These are phyloP conservation scores for Probaryconus sp. DNA, from an alignment of 1,140 invertebrate genomes.

Conservation along the genomic window DNA sequence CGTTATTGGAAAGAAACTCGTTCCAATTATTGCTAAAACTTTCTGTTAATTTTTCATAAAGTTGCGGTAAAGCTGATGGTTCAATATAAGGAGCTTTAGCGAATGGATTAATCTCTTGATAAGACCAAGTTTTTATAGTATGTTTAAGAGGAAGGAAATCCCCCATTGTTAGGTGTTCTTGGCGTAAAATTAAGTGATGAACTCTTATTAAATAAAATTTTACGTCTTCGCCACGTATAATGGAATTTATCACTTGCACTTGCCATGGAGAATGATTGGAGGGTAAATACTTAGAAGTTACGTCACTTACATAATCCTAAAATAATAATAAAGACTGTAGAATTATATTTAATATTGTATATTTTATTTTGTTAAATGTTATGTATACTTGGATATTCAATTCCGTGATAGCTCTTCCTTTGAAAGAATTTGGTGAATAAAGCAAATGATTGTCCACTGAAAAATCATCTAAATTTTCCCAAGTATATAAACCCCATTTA, in stretches of 20 bases:
- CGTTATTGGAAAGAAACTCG: conserved; percentile 86
- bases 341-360: background rate
- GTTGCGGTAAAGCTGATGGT: conserved; percentile 82
- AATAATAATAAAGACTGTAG: background rate
- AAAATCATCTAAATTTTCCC: conserved; percentile 79
- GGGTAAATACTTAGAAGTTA: conserved; percentile 87
- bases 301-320: conserved; percentile 87
- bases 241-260: conserved; percentile 84
- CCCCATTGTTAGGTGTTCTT: conserved; percentile 84
- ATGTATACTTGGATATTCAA: conserved; percentile 84
- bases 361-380: background rate
- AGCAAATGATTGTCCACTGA: conserved; percentile 85
- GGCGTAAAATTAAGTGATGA: conserved; percentile 86
- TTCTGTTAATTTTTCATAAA: conserved; percentile 83
- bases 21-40: conserved; percentile 87
- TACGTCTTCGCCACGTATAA: conserved; percentile 78
- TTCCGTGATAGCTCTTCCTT: conserved; percentile 84
- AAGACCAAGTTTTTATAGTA: conserved; percentile 75
- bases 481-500: conserved; percentile 77
- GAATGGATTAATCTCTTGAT: conserved; percentile 76
- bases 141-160: conserved; percentile 84
- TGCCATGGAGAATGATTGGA: conserved; percentile 87
- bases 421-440: conserved; percentile 80
- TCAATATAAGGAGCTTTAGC: conserved; percentile 80
- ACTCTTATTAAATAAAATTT: conserved; percentile 86